Conservation (phyloP, 2,888 invertebrate species). For the Notodonta ziczac region DNA sequence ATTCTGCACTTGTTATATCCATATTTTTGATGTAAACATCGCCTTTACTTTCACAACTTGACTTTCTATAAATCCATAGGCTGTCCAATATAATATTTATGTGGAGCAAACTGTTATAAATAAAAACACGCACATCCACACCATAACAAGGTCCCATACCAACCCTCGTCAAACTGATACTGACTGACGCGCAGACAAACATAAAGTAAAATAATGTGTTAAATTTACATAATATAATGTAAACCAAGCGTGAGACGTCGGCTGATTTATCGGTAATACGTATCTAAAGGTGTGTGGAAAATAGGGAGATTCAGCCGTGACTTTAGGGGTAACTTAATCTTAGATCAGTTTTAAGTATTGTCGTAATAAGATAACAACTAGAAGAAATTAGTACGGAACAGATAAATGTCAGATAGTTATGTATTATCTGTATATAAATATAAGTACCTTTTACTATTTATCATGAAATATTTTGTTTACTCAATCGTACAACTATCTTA, state of each 20-base stretch:
- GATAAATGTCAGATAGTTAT: too few species aligned
- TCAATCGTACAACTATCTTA: too few species aligned
- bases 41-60: not conserved
- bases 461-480: too few species aligned
- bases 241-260: conserved; percentile 20
- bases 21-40: conserved; percentile 5
- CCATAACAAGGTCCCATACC: conserved; percentile 39
- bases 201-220: conserved; percentile 50
- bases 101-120: conserved; percentile 25
- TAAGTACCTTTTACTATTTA: too few species aligned
- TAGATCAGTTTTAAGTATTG: too few species aligned
- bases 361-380: too few species aligned
- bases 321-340: not conserved
- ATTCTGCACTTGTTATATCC: too few species aligned
- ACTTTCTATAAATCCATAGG: conserved; percentile 1
- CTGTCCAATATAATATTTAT: conserved; percentile 4
- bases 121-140: conserved; percentile 45
- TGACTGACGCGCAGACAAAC: conserved; percentile 59
- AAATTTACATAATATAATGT: conserved; percentile 55
- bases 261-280: conserved; percentile 42
- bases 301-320: not conserved
- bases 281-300: conserved; percentile 13
- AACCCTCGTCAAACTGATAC: conserved; percentile 66
- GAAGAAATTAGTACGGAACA: too few species aligned
- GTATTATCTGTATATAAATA: too few species aligned